Evolutionary conservation across 92 coral and sea anemone genomes (phyloP).

Genomic region (Phenganax marumi): DNA sequence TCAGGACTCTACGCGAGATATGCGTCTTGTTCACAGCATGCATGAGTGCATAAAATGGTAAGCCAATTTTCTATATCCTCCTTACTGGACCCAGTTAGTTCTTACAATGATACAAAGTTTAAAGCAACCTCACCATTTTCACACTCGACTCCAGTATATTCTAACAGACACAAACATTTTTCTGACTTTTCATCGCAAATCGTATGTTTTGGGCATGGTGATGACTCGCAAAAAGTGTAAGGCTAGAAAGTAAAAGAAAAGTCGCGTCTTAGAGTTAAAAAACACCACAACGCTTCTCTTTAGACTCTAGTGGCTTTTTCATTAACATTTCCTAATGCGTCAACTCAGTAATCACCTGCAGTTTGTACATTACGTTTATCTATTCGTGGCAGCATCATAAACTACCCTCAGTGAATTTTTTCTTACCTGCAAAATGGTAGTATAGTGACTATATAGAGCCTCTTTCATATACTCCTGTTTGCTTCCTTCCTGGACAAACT

Average conservation of each 20-base stretch:
- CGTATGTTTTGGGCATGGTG: constrained; percentile 2
- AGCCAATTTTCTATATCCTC: too few species aligned
- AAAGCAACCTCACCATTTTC: not conserved
- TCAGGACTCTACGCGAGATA: too few species aligned
- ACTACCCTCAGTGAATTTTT: too few species aligned
- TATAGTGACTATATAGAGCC: not conserved
- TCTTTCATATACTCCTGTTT: not conserved
- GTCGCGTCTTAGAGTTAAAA: not conserved
- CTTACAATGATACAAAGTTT: not conserved
- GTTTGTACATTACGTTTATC: too few species aligned
- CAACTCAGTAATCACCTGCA: too few species aligned
- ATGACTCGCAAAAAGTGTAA: constrained; percentile 6
- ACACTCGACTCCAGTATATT: not conserved
- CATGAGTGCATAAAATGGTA: too few species aligned
- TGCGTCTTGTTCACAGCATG: too few species aligned
- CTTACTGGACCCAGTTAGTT: too few species aligned
- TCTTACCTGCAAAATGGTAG: not conserved
- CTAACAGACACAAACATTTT: not conserved
- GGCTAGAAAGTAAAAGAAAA: not conserved
- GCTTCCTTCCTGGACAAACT: not conserved
- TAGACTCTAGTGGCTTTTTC: too few species aligned
- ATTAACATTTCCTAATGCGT: too few species aligned
- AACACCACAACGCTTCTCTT: too few species aligned
- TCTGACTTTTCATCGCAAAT: not conserved
- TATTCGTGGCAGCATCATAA: too few species aligned